phyloP scores from a whole-genome alignment of 2,797 vertebrate species.

The Enteromius trimaculatus region DNA sequence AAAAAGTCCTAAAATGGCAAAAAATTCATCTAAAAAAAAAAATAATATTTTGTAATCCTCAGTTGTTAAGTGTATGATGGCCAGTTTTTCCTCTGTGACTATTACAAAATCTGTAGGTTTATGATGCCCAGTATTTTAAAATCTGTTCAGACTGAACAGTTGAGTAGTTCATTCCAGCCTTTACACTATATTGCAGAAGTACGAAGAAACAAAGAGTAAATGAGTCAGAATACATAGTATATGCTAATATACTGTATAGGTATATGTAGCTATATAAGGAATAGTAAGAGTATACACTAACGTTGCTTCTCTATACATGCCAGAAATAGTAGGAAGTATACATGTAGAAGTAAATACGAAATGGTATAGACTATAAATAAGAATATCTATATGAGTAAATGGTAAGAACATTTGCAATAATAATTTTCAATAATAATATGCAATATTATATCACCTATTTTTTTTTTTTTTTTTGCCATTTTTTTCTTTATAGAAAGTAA shows the following conservation, averaged over 20 bases:
- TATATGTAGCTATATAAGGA: not conserved
- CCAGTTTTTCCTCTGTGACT: not conserved
- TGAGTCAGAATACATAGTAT: not conserved
- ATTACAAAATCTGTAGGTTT: not conserved
- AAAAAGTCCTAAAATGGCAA: not conserved
- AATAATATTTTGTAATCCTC: no score
- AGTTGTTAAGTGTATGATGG: no score
- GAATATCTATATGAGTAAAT: not conserved
- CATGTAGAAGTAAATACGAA: not conserved
- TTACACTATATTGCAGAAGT: not conserved
- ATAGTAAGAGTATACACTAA: not conserved
- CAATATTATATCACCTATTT: not conserved
- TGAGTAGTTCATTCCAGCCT: not conserved
- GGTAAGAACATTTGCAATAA: not conserved
- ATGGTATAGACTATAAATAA: not conserved
- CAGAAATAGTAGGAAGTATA: not conserved
- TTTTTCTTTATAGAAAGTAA: slow-evolving; percentile 3
- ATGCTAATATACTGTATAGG: not conserved
- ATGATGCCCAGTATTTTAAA: not conserved
- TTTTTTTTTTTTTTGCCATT: not conserved
- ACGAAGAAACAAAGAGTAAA: not conserved
- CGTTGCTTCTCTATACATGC: not conserved
- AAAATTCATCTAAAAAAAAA: no score
- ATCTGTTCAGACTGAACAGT: no score
- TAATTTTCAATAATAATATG: not conserved